Evolutionary conservation across 2,888 invertebrate genomes (phyloP), one percentile per base, ranked within the genome.

Genomic region (Lasioglossum zephyrum): DNA sequence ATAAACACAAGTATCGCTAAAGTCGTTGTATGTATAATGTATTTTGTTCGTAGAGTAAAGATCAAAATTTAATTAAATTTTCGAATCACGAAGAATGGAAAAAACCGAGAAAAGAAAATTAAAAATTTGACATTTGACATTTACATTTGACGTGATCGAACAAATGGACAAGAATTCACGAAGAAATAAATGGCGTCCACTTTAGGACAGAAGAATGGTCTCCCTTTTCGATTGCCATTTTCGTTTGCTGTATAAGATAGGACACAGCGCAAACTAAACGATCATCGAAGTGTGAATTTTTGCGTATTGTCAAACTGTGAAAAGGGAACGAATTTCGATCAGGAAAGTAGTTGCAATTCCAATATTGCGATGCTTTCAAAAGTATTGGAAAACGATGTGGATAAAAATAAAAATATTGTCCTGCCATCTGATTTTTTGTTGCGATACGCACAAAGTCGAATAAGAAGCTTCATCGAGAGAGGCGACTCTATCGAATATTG

Each of bases 311-410:
- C 82, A 72, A 74, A 73, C 82, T 22, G 41, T 78, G 82, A 75
- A 84, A 82, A 60, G 84, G 39, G 84, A 84, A 82, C 60, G 82
- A 82, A 82, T 78, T 84, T 82, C 77, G 81, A 84, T 84, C 84
- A 73, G 66, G 77, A 78, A 84, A 84, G 82, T 84, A 84, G 77
- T 82, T 74, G 77, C 84, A 84, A 84, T 84, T 74, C 82, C 82
- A 31, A 84, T 84, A 84, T 84, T 82, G 79, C 79, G 41, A 74
- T 66, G 66, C 82, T 78, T 70, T 82, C 70, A 70, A 39, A 70
- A 22, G 49, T 82, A 82, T 84, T 78, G 41, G 60, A 70, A 73
- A 69, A 82, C 44, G 84, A 75, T 78, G 84, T 41, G 41, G 57
- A 44, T 63, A 44, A 78, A 73, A 83, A 81, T 36, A 36, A 60